Evolutionary conservation across 2,888 invertebrate genomes (phyloP).

Genomic region (Cyclophora albipunctata): DNA sequence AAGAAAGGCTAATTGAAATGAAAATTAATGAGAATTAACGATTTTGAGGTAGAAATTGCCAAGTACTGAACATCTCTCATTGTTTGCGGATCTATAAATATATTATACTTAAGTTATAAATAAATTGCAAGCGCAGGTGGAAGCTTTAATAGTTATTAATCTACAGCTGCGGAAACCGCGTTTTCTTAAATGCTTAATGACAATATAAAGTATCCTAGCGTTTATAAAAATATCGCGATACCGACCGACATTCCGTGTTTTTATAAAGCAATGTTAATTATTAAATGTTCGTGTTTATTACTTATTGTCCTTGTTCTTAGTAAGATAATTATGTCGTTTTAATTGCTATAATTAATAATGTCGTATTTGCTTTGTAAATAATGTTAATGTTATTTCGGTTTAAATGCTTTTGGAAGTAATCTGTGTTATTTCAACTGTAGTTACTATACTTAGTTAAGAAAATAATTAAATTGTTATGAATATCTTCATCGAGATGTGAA

Average conservation of each 20-base stretch:
- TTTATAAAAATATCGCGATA: conserved; percentile 24
- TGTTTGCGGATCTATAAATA: conserved; percentile 26
- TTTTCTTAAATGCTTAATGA: conserved; percentile 41
- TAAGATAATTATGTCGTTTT: not conserved
- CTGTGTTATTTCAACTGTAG: too few relatives aligned
- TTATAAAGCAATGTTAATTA: conserved; percentile 23
- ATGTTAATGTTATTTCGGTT: too few relatives aligned
- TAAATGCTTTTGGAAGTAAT: too few relatives aligned
- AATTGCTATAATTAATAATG: too few relatives aligned
- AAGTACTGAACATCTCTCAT: too few relatives aligned
- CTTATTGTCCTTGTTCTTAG: conserved; percentile 2
- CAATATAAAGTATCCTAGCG: conserved; percentile 38
- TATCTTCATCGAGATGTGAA: too few relatives aligned
- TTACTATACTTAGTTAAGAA: too few relatives aligned
- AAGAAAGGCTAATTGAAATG: too few relatives aligned
- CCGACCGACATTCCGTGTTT: conserved; percentile 23
- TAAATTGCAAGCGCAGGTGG: conserved; percentile 50
- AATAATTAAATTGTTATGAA: too few relatives aligned
- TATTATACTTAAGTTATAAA: conserved; percentile 2
- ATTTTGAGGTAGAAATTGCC: too few relatives aligned
- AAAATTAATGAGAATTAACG: too few relatives aligned
- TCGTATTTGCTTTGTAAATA: too few relatives aligned
- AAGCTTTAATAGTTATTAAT: conserved; percentile 41
- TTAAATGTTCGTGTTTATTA: conserved; percentile 2
- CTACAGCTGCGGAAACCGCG: conserved; percentile 55